These are phyloP conservation scores for Hoplias malabaricus DNA, from an alignment of 2,113 vertebrate genomes.

Conservation along the genomic window DNA sequence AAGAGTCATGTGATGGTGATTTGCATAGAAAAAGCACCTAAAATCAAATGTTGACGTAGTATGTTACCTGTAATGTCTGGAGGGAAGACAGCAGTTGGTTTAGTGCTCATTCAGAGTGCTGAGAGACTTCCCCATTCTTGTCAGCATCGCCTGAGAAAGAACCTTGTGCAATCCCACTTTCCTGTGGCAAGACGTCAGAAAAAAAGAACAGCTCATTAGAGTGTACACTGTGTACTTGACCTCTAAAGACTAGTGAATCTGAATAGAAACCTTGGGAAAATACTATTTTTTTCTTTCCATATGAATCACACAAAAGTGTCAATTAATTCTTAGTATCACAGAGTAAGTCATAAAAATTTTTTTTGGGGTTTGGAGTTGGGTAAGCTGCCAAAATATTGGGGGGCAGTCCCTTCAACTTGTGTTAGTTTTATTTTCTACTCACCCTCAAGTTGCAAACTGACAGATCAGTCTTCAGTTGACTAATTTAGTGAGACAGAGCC, in stretches of 20 bases:
- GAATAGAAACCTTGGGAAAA: neutral
- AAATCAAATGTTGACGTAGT: too few species aligned
- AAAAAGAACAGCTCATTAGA: neutral
- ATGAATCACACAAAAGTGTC: neutral
- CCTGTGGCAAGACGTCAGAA: neutral
- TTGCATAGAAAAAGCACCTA: too few species aligned
- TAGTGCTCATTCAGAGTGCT: neutral
- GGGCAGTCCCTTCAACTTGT: conserved; percentile 13
- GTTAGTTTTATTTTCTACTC: conserved; percentile 18
- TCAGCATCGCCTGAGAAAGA: neutral
- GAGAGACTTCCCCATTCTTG: conserved; percentile 1
- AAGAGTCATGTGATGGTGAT: too few species aligned
- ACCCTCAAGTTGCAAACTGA: neutral
- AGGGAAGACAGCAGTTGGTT: neutral
- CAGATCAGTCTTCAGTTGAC: conserved; percentile 3
- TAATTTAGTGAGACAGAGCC: conserved; percentile 33
- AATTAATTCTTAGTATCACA: neutral
- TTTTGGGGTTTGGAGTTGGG: neutral
- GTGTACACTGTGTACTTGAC: neutral
- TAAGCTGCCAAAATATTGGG: neutral
- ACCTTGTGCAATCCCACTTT: conserved; percentile 16
- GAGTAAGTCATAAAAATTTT: neutral
- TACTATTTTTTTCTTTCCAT: neutral
- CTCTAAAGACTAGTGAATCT: neutral
- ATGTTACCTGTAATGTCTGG: neutral